Evolutionary conservation across 2,797 vertebrate genomes (phyloP), one percentile per base, ranked within the genome.

Genomic region (Notolabrus celidotus): DNA sequence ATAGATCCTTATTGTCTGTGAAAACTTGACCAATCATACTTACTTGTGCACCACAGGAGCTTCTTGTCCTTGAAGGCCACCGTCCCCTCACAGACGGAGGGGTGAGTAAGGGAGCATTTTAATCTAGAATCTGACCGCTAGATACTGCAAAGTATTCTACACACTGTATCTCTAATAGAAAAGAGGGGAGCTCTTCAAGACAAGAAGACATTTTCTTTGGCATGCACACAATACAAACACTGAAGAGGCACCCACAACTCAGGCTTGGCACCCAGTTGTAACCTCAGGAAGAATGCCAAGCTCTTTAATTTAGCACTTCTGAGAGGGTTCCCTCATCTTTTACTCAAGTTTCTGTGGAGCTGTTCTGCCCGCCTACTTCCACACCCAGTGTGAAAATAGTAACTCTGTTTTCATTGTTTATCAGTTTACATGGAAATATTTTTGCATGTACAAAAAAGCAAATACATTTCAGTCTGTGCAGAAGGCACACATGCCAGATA

Each of bases 381-480:
- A 10, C 16, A 2, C 29, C 17, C 1, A 29, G 20, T 63, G 49
- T 46, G 10, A 22, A 2, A 58, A 39, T 11, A 39, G 2, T 16
- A 45, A 17, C 47, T 33, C 15, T 4, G 31, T 12, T 39, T 39
- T 39, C 16, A 39, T 15, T 5, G 9, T 31, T 4, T 9, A n/a
- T 31, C 9, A 31, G n/a, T 38, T 45, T 52, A 7, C 36, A 41
- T 46, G 14, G 0, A 3, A 39, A 52, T 38, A 20, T 74, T 67
- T 20, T 54, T n/a, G 2, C 15, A 8, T 27, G 29, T 20, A 69
- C 7, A 66, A 41, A 56, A n/a, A 27, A 53, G 1, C 27, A 34
- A 43, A 33, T 43, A 29, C 45, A 8, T 22, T 50, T 29, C 47
- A 14, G 50, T 59, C 22, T 67, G 46, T 9, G 73, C 45, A 78